Base-by-base conservation (phyloP, 2,797 vertebrate genomes). In the Eleutherodactylus coqui region DNA sequence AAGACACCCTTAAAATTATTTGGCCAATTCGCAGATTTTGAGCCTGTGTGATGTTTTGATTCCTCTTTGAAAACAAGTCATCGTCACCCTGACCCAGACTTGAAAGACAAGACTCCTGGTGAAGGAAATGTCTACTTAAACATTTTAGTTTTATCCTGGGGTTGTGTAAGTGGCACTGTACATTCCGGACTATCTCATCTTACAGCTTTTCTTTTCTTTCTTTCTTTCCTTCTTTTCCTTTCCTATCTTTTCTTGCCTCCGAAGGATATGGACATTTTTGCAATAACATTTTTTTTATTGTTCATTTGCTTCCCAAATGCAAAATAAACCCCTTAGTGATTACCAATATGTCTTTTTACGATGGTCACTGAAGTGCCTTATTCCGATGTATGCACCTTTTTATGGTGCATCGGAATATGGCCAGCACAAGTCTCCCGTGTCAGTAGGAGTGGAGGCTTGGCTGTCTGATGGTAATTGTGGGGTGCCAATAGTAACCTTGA, bases 51-150 rank as follows among this genome's bases (percentile, higher is more conserved):
- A 86, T 80, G 80, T 88, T 90, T 91, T 88, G 72, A 88, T 90
- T 91, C 91, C 90, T 83, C 0, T 0, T 70, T 86, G 78, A 89
- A 88, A 92, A 94, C 93, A 91, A 90, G 90, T 95, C 93, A 93
- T 89, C 87, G 89, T 92, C 92, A 92, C 92, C 83, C 92, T 91
- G 90, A 90, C 90, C 89, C 88, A 88, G 90, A 89, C 89, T 89
- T 92, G 91, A 90, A 93, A 95, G 95, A 95, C 93, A 94, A 94
- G 95, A 93, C 95, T 92, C 91, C 92, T 93, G 94, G 91, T 83
- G 88, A 94, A 93, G 93, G 90, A 95, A 94, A 94, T 91, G 92
- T 93, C 94, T 94, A 90, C 90, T 92, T 94, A 91, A 94, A 90
- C 90, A 82, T 49, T 75, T 29, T 41, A 21, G 36, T n/a, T n/a